phyloP scores from a whole-genome alignment of 1,140 invertebrate species.

The Pseudomyrmex gracilis region DNA sequence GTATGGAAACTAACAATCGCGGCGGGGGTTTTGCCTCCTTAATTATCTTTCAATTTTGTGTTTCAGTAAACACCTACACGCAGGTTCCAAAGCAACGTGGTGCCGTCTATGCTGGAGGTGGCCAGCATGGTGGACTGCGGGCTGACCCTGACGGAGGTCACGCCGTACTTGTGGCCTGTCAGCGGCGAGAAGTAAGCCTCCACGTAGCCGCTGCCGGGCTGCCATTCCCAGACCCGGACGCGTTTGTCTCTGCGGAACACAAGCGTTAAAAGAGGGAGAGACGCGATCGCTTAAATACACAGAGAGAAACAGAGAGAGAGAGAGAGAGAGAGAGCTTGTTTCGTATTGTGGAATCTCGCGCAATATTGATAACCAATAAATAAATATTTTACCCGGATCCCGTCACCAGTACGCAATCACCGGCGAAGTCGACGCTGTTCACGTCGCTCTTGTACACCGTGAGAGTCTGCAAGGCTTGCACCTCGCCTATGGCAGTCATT shows the following conservation, averaged over 20 bases:
- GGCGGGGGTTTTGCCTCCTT: background rate
- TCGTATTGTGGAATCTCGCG: background rate
- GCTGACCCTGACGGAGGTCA: conserved; percentile 89
- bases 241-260: conserved; percentile 87
- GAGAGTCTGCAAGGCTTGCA: conserved; percentile 86
- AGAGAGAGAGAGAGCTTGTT: too few relatives aligned
- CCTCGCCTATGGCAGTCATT: conserved; percentile 71
- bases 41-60: background rate
- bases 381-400: conserved; percentile 87
- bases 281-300: background rate
- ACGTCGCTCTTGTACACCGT: conserved; percentile 88
- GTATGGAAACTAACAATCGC: background rate
- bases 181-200: conserved; percentile 87
- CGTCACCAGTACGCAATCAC: conserved; percentile 87
- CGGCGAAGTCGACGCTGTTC: conserved; percentile 88
- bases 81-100: conserved; percentile 90
- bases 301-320: too few relatives aligned
- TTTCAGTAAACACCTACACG: conserved; percentile 69
- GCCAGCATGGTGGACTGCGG: conserved; percentile 90
- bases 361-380: conserved; percentile 30
- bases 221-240: conserved; percentile 88
- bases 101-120: conserved; percentile 91
- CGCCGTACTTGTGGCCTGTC: conserved; percentile 89
- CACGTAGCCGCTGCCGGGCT: conserved; percentile 85
- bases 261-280: conserved; percentile 20